These are phyloP conservation scores for Danio choprae DNA, from an alignment of 2,797 vertebrate genomes.

Conservation along the genomic window DNA sequence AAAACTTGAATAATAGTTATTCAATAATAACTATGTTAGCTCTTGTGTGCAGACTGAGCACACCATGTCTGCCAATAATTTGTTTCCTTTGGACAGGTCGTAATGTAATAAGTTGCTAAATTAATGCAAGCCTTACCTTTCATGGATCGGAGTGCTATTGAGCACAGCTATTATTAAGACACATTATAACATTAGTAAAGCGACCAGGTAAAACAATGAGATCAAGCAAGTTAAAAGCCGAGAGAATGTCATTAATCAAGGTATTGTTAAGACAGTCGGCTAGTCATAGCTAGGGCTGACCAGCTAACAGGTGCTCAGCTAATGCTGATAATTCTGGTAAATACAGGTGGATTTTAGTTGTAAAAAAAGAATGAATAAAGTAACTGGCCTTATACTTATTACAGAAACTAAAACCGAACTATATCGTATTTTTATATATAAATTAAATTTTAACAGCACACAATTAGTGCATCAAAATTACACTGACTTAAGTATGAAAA, in stretches of 20 bases:
- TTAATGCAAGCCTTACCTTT: conserved; percentile 46
- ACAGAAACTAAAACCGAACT: no score
- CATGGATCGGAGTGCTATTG: conserved; percentile 65
- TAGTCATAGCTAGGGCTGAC: background rate
- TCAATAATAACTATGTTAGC: conserved; percentile 29
- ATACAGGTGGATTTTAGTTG: no score
- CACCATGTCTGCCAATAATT: conserved; percentile 36
- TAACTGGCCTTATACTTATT: no score
- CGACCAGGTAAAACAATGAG: conserved; percentile 24
- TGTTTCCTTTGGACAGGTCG: conserved; percentile 55
- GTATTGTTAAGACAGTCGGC: background rate
- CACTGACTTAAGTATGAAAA: no score
- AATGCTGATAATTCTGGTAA: background rate
- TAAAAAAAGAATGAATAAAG: no score
- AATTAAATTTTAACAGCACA: no score
- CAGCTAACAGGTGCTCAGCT: background rate
- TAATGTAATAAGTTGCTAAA: conserved; percentile 60
- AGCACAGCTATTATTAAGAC: conserved; percentile 66
- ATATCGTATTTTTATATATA: no score
- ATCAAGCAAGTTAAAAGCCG: background rate
- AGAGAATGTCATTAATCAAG: background rate
- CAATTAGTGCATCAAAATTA: no score
- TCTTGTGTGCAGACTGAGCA: background rate
- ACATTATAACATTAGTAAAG: conserved; percentile 57
- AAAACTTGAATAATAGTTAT: conserved; percentile 3